Conservation (phyloP, 1,140 invertebrate genomes). For the Lasaia peninsularis region DNA sequence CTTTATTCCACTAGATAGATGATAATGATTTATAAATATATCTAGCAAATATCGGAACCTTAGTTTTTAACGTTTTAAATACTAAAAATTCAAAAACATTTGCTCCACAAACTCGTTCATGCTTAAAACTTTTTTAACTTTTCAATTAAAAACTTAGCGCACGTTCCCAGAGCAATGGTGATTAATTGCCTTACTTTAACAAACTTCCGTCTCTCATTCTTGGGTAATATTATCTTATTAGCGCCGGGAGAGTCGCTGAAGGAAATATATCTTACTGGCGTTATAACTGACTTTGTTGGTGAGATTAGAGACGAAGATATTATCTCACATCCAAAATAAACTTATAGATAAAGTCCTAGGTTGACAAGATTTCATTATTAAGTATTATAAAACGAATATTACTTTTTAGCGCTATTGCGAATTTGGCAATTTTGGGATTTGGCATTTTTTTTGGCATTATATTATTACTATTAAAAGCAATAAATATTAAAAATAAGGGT, state of each 20-base stretch:
- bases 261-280: not conserved
- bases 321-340: not conserved
- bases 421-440: no score
- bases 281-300: not conserved
- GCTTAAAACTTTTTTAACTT: slow-evolving; percentile 27
- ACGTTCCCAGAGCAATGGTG: slow-evolving; percentile 25
- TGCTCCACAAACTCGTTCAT: slow-evolving; percentile 16
- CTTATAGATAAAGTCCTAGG: no score
- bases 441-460: no score
- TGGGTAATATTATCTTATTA: slow-evolving; percentile 21
- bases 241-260: not conserved
- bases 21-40: not conserved
- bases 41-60: not conserved
- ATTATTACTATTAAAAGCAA: no score
- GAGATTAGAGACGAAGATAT: not conserved
- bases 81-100: slow-evolving; percentile 12
- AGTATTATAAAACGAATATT: no score
- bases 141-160: slow-evolving; percentile 29
- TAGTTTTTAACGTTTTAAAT: not conserved
- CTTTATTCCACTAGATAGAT: no score
- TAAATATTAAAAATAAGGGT: no score
- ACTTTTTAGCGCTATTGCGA: no score
- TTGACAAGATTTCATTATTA: no score
- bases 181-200: slow-evolving; percentile 32
- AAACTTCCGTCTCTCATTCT: slow-evolving; percentile 29